Evolutionary conservation across 1,140 invertebrate species (phyloP).

Genomic region (Caenorhabditis tropicalis): DNA sequence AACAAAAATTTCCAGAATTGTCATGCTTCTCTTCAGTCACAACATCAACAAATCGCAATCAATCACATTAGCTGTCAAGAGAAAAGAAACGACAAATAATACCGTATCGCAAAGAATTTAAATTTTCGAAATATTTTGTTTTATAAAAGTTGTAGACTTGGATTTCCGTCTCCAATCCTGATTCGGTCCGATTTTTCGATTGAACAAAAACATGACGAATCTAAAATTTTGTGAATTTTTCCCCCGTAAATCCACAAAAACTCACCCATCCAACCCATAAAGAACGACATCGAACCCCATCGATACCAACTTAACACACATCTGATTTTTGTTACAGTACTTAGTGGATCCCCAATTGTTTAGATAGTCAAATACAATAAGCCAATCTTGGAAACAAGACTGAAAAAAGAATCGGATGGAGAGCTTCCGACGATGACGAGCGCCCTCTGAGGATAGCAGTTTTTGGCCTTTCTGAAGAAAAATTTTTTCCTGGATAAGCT

Average conservation of each 20-base stretch:
- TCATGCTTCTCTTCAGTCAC: not conserved
- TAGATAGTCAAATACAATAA: not conserved
- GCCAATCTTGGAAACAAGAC: not conserved
- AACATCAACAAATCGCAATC: not conserved
- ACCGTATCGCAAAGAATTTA: not conserved
- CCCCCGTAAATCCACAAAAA: not conserved
- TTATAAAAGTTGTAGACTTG: too few relatives aligned
- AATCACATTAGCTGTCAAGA: not conserved
- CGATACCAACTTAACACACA: not conserved
- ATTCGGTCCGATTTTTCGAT: not conserved
- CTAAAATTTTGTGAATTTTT: not conserved
- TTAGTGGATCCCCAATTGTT: not conserved
- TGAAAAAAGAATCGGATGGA: not conserved
- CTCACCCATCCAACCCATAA: not conserved
- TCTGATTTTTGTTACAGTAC: not conserved
- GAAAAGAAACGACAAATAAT: not conserved
- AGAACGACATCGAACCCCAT: not conserved
- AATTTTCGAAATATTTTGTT: not conserved
- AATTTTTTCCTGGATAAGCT: too few relatives aligned
- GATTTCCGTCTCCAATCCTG: not conserved
- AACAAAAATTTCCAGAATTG: not conserved
- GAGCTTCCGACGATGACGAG: not conserved
- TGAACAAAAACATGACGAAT: not conserved
- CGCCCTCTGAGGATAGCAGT: not conserved
- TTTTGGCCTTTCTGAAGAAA: not conserved